Percentiles rank a stretch among this genome's conserved stretches.
Conservation (phyloP, 1,140 invertebrate genomes). For the Nebria ingens region DNA sequence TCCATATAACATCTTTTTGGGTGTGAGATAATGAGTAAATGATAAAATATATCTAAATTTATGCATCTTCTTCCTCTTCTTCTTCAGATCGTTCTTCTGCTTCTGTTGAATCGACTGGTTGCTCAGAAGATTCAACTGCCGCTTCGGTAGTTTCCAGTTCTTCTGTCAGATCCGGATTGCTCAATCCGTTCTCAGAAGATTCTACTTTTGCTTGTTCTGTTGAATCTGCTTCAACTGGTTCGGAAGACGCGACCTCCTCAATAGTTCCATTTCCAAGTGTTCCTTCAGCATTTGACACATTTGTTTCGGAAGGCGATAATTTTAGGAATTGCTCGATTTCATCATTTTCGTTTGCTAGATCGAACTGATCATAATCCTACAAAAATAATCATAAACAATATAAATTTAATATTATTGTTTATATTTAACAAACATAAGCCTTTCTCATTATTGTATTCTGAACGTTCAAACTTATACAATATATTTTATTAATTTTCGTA, state of each 20-base stretch:
- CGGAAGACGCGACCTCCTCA: background rate
- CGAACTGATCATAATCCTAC: conserved; percentile 89
- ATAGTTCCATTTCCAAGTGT: conserved; percentile 3
- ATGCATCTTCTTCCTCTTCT: conserved; percentile 27
- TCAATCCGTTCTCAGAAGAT: conserved; percentile 11
- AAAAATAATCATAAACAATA: conserved; percentile 17
- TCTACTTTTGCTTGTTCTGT: conserved; percentile 13
- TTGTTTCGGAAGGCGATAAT: conserved; percentile 38
- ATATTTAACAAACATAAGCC: background rate
- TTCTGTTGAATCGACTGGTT: background rate
- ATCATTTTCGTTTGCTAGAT: conserved; percentile 84
- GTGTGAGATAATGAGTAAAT: conserved; percentile 1
- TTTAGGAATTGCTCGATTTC: conserved; percentile 77
- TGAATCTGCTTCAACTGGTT: conserved; percentile 7
- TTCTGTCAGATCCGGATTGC: too few relatives aligned
- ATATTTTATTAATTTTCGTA: too few relatives aligned
- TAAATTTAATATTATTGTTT: background rate
- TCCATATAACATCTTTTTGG: background rate
- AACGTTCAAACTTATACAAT: conserved; percentile 13
- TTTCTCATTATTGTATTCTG: conserved; percentile 11
- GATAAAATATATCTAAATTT: background rate
- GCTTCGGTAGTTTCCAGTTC: conserved; percentile 9
- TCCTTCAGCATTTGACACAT: background rate
- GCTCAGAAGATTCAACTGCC: background rate
- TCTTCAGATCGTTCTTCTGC: conserved; percentile 1